A percentile compares a stretch with the other conserved stretches of the same genome.
Evolutionary conservation across 23 tunicate genomes (phyloP).

Genomic region (Corella eumyota): DNA sequence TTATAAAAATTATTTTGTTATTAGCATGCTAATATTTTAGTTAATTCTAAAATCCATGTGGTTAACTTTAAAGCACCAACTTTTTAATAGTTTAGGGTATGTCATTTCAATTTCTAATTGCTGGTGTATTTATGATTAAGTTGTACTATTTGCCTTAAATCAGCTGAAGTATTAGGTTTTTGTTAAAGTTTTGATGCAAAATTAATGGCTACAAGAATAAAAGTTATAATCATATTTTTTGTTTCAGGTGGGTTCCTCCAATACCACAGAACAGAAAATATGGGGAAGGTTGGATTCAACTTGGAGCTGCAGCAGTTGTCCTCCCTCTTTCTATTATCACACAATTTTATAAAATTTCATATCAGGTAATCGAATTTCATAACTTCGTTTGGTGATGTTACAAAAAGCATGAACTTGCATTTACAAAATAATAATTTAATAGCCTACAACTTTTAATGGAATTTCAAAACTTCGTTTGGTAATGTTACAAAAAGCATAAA

Average conservation of each 20-base stretch:
- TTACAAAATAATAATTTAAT: neutral
- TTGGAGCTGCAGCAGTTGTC: constrained; percentile 67
- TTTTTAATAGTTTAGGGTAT: no score
- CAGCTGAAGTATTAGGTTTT: no score
- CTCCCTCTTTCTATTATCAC: constrained; percentile 76
- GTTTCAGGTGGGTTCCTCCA: constrained; percentile 73
- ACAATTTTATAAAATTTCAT: constrained; percentile 40
- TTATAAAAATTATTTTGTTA: no score
- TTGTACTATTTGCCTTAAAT: no score
- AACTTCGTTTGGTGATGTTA: neutral
- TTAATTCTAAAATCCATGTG: no score
- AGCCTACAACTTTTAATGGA: no score
- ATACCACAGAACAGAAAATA: constrained; percentile 23
- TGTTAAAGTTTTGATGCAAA: no score
- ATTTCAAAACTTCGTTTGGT: neutral
- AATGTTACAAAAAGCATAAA: neutral
- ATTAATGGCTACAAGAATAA: no score
- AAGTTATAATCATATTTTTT: neutral
- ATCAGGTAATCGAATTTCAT: constrained; percentile 9
- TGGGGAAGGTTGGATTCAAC: constrained; percentile 69
- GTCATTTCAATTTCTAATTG: no score
- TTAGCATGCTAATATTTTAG: no score
- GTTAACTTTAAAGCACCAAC: no score
- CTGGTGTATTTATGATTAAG: no score
- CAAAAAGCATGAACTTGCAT: neutral